Conservation (phyloP, 2,797 vertebrate species). For the Parauchenoglanis ngamensis region DNA sequence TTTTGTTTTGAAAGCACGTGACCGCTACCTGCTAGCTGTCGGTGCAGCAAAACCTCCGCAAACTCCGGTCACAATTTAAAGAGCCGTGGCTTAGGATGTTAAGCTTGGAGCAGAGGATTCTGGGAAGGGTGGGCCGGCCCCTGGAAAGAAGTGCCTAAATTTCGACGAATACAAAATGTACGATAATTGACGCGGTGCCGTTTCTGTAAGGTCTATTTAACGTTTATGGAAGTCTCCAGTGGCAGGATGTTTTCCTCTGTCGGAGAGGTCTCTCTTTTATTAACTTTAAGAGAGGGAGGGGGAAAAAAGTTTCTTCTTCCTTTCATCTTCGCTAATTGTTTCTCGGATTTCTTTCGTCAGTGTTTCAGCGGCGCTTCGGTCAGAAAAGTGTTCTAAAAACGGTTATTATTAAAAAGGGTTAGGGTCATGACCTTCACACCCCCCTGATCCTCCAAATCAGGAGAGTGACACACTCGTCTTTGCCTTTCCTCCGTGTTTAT, state of each 20-base stretch:
- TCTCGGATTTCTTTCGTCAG: neutral
- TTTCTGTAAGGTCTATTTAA: neutral
- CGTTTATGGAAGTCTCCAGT: too few species aligned
- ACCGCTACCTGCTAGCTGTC: too few species aligned
- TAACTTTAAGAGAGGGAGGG: too few species aligned
- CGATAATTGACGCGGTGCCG: neutral
- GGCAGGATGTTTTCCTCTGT: too few species aligned
- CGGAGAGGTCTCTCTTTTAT: too few species aligned
- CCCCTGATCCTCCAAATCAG: neutral
- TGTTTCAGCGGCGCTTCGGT: neutral
- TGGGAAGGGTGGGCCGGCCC: too few species aligned
- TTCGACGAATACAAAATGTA: neutral
- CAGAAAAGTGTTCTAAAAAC: neutral
- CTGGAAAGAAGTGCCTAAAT: neutral
- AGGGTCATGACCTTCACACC: neutral
- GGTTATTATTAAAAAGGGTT: neutral
- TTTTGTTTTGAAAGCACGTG: too few species aligned
- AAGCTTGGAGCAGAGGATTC: too few species aligned
- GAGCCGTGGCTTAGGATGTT: too few species aligned
- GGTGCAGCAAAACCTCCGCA: too few species aligned
- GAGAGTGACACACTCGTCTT: neutral
- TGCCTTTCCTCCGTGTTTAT: neutral
- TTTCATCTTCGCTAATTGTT: neutral
- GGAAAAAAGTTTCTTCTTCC: neutral
- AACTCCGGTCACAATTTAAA: too few species aligned